Percentiles rank a stretch among this genome's conserved stretches.
Conservation (phyloP, 2,113 vertebrate genomes). For the Macquaria ambigua region DNA sequence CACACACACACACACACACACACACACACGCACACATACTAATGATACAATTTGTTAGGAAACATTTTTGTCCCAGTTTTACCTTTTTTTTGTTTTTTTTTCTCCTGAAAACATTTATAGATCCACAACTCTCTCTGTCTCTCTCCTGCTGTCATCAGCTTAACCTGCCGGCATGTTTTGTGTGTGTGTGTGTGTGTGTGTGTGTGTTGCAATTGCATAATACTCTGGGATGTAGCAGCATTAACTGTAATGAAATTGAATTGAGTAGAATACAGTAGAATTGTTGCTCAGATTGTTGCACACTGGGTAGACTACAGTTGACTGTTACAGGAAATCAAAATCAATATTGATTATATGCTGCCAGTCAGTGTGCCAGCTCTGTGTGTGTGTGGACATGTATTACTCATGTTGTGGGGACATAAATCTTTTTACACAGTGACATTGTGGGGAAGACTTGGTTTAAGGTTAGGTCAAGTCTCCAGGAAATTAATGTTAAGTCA, state of each 20-base stretch:
- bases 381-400: background rate
- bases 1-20: conserved; percentile 25
- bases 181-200: conserved; percentile 10
- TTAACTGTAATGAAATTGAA: conserved; percentile 48
- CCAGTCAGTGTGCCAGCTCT: conserved; percentile 5
- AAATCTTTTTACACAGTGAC: no score
- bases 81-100: conserved; percentile 17
- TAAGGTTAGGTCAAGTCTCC: no score
- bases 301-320: background rate
- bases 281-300: conserved; percentile 18
- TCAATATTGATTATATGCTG: background rate
- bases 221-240: conserved; percentile 23
- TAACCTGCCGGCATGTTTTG: conserved; percentile 54
- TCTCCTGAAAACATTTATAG: conserved; percentile 47
- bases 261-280: conserved; percentile 26
- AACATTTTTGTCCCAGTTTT: conserved; percentile 68
- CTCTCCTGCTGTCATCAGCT: conserved; percentile 66
- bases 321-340: conserved; percentile 27
- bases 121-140: conserved; percentile 46
- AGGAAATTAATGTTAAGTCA: no score
- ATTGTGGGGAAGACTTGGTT: no score
- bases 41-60: conserved; percentile 49
- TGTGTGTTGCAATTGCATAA: conserved; percentile 48
- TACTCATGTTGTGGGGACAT: no score
- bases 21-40: conserved; percentile 21